Evolutionary conservation across 2,113 vertebrate genomes (phyloP).

Genomic region (Agapornis roseicollis): DNA sequence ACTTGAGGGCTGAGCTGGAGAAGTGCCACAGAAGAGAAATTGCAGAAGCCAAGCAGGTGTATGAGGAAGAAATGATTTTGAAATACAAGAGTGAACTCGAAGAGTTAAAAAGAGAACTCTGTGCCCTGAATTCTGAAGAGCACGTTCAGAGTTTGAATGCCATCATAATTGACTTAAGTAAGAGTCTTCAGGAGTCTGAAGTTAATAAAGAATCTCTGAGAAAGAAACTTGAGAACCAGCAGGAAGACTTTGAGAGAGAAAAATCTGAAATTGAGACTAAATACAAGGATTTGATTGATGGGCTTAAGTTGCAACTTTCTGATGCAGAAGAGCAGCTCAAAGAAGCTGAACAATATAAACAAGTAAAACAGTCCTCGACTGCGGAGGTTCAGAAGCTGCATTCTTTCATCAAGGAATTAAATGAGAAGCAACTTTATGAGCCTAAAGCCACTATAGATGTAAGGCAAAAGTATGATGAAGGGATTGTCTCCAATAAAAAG

Average conservation of each 20-base stretch:
- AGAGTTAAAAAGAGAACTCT: constrained; percentile 20
- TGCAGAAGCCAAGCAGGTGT: not conserved
- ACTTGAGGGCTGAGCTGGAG: constrained; percentile 64
- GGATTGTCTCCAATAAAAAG: constrained; percentile 44
- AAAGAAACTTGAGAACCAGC: constrained; percentile 71
- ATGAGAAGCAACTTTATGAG: constrained; percentile 59
- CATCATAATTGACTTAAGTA: constrained; percentile 53
- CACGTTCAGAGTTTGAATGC: constrained; percentile 37
- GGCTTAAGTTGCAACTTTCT: constrained; percentile 48
- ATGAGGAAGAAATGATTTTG: constrained; percentile 16
- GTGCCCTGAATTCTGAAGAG: constrained; percentile 21
- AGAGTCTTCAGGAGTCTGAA: constrained; percentile 40
- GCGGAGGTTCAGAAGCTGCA: constrained; percentile 63
- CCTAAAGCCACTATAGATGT: not conserved
- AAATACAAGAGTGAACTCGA: constrained; percentile 46
- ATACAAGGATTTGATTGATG: constrained; percentile 65
- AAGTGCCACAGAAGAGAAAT: constrained; percentile 53
- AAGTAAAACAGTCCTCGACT: constrained; percentile 77
- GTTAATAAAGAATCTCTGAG: constrained; percentile 30
- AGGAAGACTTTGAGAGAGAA: constrained; percentile 63
- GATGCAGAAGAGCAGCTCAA: constrained; percentile 65
- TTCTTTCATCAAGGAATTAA: constrained; percentile 65
- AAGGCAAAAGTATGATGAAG: constrained; percentile 43
- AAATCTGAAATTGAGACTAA: constrained; percentile 59
- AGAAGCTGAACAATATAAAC: constrained; percentile 71